phyloP scores from a whole-genome alignment of 2,113 vertebrate genomes.

The Puffinus mauretanicus region DNA sequence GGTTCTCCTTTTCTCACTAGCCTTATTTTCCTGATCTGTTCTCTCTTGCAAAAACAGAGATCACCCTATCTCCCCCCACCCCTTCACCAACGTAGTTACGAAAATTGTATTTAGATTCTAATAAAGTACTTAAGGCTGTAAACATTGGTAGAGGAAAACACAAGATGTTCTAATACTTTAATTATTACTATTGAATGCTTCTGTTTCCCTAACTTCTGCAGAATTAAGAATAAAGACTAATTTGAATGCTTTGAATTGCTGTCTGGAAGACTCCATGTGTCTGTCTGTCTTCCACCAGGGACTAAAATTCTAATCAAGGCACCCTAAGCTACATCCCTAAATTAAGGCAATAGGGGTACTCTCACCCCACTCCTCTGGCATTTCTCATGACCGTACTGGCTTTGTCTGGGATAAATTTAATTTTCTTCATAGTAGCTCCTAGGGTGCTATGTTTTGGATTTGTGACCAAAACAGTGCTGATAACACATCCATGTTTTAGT shows the following conservation, averaged over 20 bases:
- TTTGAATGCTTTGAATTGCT: not conserved
- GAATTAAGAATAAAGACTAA: not conserved
- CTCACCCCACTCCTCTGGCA: not conserved
- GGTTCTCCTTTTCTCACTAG: not conserved
- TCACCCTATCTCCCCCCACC: rapidly evolving
- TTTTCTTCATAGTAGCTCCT: not conserved
- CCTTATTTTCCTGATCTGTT: not conserved
- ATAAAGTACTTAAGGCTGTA: not conserved
- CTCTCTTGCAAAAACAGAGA: not conserved
- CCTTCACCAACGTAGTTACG: not conserved
- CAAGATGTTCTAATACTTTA: not conserved
- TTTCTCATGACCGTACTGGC: not conserved
- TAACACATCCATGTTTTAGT: not conserved
- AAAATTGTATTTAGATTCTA: not conserved
- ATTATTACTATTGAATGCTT: not conserved
- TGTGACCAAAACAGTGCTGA: not conserved
- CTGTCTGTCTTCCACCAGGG: not conserved
- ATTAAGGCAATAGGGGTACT: not conserved
- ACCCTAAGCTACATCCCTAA: not conserved
- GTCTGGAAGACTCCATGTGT: not conserved
- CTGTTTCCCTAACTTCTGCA: not conserved
- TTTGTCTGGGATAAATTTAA: not conserved
- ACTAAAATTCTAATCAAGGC: not conserved
- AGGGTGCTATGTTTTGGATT: not conserved
- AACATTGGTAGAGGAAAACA: not conserved